phyloP scores from a whole-genome alignment of 2,797 vertebrate species.

The Mus caroli region DNA sequence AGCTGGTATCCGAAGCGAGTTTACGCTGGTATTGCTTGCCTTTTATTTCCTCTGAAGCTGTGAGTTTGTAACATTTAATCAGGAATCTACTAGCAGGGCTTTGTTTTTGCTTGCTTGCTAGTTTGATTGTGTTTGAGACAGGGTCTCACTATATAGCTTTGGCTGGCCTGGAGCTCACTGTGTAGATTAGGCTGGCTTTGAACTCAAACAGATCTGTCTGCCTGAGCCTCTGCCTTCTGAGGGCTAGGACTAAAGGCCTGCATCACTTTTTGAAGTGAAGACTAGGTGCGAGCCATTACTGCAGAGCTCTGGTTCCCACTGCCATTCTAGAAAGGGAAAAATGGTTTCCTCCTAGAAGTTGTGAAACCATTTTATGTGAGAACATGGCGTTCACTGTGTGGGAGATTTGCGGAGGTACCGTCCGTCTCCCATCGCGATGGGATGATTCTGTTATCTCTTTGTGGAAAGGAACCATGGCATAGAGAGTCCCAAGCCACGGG shows the following conservation, averaged over 20 bases:
- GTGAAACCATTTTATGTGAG: not conserved
- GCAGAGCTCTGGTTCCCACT: not conserved
- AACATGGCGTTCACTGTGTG: not conserved
- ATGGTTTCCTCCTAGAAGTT: not conserved
- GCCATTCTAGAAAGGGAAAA: not conserved
- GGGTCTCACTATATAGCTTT: not conserved
- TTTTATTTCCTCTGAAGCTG: conserved; percentile 38
- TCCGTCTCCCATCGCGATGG: not conserved
- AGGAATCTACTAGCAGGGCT: not conserved
- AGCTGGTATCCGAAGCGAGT: not conserved
- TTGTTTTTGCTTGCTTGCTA: not conserved
- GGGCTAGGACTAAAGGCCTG: not conserved
- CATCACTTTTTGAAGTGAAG: not conserved
- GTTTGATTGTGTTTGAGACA: not conserved
- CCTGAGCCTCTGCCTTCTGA: not conserved
- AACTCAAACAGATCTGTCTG: not conserved
- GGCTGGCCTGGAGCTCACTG: not conserved
- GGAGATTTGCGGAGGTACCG: not conserved
- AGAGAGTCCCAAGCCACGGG: not conserved
- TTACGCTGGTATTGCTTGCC: conserved; percentile 14
- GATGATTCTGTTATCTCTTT: not conserved
- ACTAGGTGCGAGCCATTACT: not conserved
- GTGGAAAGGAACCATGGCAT: not conserved
- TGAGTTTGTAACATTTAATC: conserved; percentile 33
- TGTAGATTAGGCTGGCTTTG: not conserved